Evolutionary conservation across 2,113 vertebrate species (phyloP).

Genomic region (Uria aalge): DNA sequence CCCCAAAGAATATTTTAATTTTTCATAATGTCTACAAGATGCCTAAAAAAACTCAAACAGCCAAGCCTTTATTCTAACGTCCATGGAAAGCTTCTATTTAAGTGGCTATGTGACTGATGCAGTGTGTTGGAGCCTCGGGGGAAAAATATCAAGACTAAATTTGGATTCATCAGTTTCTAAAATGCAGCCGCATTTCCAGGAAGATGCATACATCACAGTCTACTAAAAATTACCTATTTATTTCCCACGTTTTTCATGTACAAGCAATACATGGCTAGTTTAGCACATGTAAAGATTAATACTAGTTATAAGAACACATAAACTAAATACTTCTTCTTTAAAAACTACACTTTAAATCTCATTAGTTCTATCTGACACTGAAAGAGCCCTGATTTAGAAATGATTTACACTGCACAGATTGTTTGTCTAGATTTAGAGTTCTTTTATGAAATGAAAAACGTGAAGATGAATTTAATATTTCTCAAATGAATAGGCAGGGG

Average conservation of each 20-base stretch:
- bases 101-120: not conserved
- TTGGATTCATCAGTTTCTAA: slow-evolving; percentile 35
- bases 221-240: slow-evolving; percentile 18
- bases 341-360: slow-evolving; percentile 56
- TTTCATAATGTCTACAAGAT: slow-evolving; percentile 47
- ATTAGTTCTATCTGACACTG: slow-evolving; percentile 47
- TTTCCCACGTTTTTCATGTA: not conserved
- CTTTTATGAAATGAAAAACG: slow-evolving; percentile 45
- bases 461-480: slow-evolving; percentile 62
- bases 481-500: slow-evolving; percentile 33
- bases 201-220: not conserved
- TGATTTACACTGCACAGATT: slow-evolving; percentile 48
- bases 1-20: slow-evolving; percentile 51
- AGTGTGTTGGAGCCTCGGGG: not conserved
- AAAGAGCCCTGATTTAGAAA: slow-evolving; percentile 31
- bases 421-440: slow-evolving; percentile 48
- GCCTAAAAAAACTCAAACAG: not conserved
- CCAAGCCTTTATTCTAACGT: slow-evolving; percentile 4
- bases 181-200: slow-evolving; percentile 37
- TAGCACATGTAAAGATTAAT: slow-evolving; percentile 54
- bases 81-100: slow-evolving; percentile 20
- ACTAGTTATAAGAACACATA: not conserved
- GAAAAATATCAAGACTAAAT: slow-evolving; percentile 51
- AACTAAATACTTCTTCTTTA: slow-evolving; percentile 51
- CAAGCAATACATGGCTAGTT: not conserved